phyloP scores from a whole-genome alignment of 2,797 vertebrate species.

The Pithecia hirsuta region DNA sequence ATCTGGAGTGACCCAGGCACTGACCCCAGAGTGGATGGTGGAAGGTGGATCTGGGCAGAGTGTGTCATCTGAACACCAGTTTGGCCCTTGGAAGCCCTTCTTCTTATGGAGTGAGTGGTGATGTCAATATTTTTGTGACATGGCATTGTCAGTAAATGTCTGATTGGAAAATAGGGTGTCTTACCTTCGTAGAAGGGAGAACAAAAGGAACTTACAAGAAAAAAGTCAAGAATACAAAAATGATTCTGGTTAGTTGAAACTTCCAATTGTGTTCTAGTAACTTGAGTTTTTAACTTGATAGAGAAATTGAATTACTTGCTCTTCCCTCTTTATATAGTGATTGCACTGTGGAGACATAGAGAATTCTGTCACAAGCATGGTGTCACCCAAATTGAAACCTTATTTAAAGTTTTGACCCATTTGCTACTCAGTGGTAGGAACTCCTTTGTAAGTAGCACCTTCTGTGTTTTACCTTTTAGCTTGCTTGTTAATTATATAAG shows the following conservation, averaged over 20 bases:
- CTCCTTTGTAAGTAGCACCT: background rate
- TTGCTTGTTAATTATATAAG: background rate
- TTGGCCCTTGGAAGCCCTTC: background rate
- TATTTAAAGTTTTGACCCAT: background rate
- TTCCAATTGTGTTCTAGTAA: background rate
- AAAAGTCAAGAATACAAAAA: background rate
- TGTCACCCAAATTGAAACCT: background rate
- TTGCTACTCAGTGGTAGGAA: background rate
- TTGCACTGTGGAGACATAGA: background rate
- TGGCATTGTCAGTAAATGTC: background rate
- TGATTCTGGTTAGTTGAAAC: background rate
- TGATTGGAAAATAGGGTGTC: background rate
- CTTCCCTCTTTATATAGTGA: background rate
- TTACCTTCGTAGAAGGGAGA: background rate
- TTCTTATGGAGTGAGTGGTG: background rate
- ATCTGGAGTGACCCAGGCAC: too few relatives aligned
- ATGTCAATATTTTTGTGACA: background rate
- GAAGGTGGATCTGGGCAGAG: background rate
- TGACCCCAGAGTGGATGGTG: background rate
- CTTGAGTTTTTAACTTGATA: background rate
- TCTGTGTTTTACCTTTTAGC: background rate
- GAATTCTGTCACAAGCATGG: background rate
- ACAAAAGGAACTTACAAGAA: background rate
- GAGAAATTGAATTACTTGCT: background rate
- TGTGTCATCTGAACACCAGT: fast-evolving